Evolutionary conservation across 2,888 invertebrate species (phyloP).

Genomic region (Cephus rjabovi): DNA sequence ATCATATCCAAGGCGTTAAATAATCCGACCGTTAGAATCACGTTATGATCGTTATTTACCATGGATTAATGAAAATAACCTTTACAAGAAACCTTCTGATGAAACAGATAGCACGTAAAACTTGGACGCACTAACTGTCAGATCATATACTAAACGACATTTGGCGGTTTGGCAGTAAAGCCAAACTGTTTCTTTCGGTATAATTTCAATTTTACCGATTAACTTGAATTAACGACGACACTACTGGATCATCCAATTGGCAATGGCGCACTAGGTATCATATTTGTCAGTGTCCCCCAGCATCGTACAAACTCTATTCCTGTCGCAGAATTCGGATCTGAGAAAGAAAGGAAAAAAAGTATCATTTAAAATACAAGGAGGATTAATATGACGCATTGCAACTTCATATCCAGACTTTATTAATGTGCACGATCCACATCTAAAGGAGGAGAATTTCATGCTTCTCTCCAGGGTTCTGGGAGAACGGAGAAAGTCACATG

Average conservation of each 20-base stretch:
- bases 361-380: not conserved
- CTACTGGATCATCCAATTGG: not conserved
- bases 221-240: not conserved
- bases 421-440: too few species aligned
- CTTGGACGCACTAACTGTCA: not conserved
- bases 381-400: not conserved
- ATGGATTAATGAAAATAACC: not conserved
- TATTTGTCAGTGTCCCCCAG: not conserved
- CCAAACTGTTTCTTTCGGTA: not conserved
- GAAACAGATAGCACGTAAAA: not conserved
- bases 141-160: not conserved
- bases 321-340: not conserved
- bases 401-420: too few species aligned
- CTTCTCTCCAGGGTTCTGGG: too few species aligned
- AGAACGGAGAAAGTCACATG: too few species aligned
- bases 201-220: not conserved
- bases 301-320: not conserved
- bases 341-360: not conserved
- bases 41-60: not conserved
- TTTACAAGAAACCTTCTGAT: not conserved
- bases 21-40: not conserved
- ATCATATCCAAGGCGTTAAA: not conserved
- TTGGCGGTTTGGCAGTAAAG: not conserved
- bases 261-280: not conserved
- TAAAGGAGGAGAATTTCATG: too few species aligned